phyloP scores from a whole-genome alignment of 2,113 vertebrate species.

The Malurus alboscapulatus region DNA sequence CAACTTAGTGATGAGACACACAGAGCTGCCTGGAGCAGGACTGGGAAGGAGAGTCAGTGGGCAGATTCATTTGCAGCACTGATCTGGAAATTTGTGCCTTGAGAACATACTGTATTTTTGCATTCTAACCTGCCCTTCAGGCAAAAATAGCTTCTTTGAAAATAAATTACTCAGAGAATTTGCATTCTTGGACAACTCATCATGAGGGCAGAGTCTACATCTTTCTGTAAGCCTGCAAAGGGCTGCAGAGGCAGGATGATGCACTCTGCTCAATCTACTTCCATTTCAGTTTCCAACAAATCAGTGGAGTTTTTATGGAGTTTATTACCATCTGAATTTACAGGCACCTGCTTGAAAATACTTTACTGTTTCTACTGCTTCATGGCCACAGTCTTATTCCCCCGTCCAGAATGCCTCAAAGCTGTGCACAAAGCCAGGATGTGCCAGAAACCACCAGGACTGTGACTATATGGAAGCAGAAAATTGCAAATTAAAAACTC shows the following conservation, averaged over 20 bases:
- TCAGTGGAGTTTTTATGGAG: neutral
- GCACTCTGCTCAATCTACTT: neutral
- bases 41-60: neutral
- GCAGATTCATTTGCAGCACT: neutral
- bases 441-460: neutral
- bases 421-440: neutral
- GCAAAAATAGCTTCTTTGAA: slow-evolving; percentile 9
- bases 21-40: neutral
- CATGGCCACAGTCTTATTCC: neutral
- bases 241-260: neutral
- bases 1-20: neutral
- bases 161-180: slow-evolving; percentile 2
- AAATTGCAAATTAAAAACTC: neutral
- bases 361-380: neutral
- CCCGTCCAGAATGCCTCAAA: neutral
- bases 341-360: neutral
- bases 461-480: neutral
- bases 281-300: neutral
- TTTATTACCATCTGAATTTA: neutral
- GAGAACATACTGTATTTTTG: neutral
- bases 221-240: neutral
- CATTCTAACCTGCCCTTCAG: neutral
- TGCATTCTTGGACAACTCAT: neutral
- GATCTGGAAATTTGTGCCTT: neutral
- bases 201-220: neutral